Evolutionary conservation across 35 echinoderm and acorn worm genomes (phyloP).

Genomic region (Heliocidaris tuberculata): DNA sequence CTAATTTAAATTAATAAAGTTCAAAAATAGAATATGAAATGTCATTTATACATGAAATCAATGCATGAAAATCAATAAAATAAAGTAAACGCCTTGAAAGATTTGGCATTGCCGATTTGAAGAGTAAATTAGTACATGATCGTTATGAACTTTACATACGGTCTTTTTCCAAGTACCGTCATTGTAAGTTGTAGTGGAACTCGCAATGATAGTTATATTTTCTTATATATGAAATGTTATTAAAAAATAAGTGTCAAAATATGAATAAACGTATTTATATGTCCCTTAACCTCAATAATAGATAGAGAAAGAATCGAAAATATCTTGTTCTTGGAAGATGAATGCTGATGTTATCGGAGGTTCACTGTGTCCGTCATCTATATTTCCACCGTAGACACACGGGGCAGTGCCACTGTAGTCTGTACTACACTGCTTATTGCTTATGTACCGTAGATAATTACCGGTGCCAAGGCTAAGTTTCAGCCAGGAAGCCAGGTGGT

Average conservation of each 20-base stretch:
- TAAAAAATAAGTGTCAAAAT: not conserved
- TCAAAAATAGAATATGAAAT: too few species aligned
- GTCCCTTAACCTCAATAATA: not conserved
- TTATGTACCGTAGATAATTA: not conserved
- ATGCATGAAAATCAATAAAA: not conserved
- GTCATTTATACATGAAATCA: not conserved
- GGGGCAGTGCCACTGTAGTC: not conserved
- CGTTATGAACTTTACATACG: not conserved
- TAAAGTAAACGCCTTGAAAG: not conserved
- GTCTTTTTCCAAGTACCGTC: slow-evolving; percentile 8
- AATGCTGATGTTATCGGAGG: not conserved
- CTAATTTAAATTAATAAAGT: too few species aligned
- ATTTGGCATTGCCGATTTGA: not conserved
- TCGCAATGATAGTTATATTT: not conserved
- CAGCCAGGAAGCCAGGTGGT: too few species aligned
- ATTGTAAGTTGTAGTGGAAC: not conserved
- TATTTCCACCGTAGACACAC: not conserved
- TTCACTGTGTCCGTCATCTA: not conserved
- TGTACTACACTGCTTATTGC: too few species aligned
- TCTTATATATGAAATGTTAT: not conserved
- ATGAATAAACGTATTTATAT: not conserved
- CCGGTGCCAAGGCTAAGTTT: too few species aligned
- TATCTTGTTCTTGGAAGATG: not conserved
- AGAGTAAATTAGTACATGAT: not conserved
- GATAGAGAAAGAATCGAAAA: not conserved